Conservation (phyloP, 2,797 vertebrate species). For the Jordanella pulchra region DNA sequence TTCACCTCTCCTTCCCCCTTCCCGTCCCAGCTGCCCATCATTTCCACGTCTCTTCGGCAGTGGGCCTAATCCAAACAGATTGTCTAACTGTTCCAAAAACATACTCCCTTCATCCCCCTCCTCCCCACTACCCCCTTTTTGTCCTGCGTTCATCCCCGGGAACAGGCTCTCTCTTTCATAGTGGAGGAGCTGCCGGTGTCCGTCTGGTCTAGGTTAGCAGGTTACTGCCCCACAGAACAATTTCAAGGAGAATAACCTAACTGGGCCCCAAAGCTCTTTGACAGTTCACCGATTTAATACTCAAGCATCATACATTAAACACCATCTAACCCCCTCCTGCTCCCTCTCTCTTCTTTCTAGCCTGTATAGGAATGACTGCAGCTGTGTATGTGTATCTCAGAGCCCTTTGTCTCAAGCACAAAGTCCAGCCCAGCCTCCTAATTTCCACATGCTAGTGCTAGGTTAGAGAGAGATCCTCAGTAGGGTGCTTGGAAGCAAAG, state of each 20-base stretch:
- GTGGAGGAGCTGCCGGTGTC: constrained; percentile 68
- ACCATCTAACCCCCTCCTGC: constrained; percentile 28
- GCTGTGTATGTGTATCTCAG: constrained; percentile 56
- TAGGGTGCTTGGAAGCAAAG: constrained; percentile 61
- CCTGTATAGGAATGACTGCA: constrained; percentile 64
- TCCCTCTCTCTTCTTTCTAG: constrained; percentile 35
- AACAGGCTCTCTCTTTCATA: constrained; percentile 79
- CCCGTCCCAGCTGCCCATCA: constrained; percentile 72
- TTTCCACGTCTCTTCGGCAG: constrained; percentile 74
- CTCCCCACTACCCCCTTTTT: constrained; percentile 51
- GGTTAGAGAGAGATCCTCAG: constrained; percentile 46
- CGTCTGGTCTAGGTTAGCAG: constrained; percentile 69
- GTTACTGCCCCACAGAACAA: constrained; percentile 64
- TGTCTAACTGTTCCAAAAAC: constrained; percentile 81
- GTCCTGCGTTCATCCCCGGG: constrained; percentile 61
- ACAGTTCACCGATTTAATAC: constrained; percentile 70
- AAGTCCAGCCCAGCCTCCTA: constrained; percentile 58
- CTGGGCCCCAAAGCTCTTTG: constrained; percentile 70
- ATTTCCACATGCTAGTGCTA: constrained; percentile 42
- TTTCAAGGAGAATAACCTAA: constrained; percentile 59
- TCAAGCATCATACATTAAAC: constrained; percentile 62
- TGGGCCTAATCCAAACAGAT: constrained; percentile 77
- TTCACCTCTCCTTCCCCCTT: constrained; percentile 38
- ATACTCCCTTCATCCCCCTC: constrained; percentile 68
- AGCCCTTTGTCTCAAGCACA: constrained; percentile 63